Conservation (phyloP, 2,797 vertebrate species). For the Notamacropus eugenii region DNA sequence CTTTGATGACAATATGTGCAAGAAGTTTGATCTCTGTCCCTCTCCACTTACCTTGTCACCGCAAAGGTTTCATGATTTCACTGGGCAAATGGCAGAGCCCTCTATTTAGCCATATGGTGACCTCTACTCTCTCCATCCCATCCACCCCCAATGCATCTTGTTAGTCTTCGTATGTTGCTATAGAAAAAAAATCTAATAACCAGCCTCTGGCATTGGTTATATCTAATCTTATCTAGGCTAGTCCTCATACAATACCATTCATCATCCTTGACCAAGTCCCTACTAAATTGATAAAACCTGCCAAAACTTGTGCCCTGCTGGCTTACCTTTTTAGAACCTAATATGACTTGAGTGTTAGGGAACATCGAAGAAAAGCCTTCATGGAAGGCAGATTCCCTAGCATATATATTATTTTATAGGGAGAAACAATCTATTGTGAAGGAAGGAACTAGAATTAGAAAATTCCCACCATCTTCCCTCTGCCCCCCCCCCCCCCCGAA, state of each 20-base stretch:
- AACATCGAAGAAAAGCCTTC: neutral
- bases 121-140: neutral
- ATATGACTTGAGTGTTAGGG: neutral
- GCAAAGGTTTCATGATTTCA: neutral
- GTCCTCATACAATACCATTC: neutral
- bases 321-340: neutral
- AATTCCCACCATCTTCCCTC: neutral
- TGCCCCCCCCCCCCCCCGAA: accelerated
- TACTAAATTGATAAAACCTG: neutral
- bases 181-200: neutral
- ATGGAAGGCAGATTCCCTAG: neutral
- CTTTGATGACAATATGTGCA: neutral
- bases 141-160: neutral
- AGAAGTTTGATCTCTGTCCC: neutral
- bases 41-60: neutral
- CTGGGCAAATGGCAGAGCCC: neutral
- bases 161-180: neutral
- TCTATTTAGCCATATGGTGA: neutral
- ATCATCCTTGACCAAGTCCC: neutral
- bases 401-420: neutral
- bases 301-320: neutral
- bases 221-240: neutral
- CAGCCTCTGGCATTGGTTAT: neutral
- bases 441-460: neutral
- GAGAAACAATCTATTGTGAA: neutral